phyloP scores from a whole-genome alignment of 2,113 vertebrate species.

The Pelusios castaneus region DNA sequence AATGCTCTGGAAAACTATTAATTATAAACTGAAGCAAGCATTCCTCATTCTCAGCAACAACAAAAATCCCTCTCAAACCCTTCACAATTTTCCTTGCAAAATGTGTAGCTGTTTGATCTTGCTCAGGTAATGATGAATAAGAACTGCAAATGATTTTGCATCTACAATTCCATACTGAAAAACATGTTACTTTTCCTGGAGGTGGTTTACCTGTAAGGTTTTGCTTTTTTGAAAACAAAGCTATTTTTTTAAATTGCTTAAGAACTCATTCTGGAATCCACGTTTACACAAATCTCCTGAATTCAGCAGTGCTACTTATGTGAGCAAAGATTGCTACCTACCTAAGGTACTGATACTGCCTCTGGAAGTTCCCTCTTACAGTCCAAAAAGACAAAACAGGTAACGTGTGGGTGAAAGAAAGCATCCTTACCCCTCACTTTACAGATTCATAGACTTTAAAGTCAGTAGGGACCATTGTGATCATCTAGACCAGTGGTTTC shows the following conservation, averaged over 20 bases:
- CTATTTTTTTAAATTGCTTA: neutral
- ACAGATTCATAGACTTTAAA: neutral
- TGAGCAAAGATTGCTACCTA: no score
- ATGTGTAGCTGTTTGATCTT: neutral
- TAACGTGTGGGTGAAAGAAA: neutral
- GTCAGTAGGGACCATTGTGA: no score
- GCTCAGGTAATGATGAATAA: neutral
- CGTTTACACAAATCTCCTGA: neutral
- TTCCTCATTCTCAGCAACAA: neutral
- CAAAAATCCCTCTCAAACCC: neutral
- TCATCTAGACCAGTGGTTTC: no score
- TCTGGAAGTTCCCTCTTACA: neutral
- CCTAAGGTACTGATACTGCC: neutral
- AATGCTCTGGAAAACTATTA: neutral
- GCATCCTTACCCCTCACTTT: neutral
- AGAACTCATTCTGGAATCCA: neutral
- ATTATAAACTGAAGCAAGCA: neutral
- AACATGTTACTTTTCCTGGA: fast-evolving
- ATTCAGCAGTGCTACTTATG: neutral
- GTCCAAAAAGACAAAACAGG: neutral
- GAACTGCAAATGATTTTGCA: fast-evolving
- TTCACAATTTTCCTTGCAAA: fast-evolving
- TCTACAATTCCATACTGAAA: neutral
- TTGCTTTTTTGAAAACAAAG: neutral
- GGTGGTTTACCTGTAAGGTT: fast-evolving